Conservation (phyloP, 2,113 vertebrate genomes). For the Phalacrocorax carbo region DNA sequence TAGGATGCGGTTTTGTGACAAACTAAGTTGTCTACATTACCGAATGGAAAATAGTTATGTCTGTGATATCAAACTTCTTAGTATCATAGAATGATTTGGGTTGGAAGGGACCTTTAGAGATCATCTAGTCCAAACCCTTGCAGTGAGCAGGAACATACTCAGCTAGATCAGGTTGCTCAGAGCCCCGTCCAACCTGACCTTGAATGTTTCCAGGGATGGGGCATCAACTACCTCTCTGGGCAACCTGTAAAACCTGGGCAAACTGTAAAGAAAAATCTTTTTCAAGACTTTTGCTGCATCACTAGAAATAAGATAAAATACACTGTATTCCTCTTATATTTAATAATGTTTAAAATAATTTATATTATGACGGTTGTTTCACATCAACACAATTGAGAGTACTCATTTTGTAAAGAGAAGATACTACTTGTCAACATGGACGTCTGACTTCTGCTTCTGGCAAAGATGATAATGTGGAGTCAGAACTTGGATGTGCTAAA, state of each 20-base stretch:
- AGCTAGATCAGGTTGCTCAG: no score
- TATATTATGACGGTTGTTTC: neutral
- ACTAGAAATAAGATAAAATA: neutral
- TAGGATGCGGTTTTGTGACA: neutral
- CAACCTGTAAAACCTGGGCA: no score
- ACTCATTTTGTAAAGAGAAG: neutral
- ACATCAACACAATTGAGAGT: neutral
- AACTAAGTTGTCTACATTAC: neutral
- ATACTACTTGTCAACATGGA: neutral
- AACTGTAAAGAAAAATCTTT: neutral
- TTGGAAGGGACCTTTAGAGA: no score
- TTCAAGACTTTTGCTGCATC: neutral
- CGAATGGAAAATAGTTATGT: neutral
- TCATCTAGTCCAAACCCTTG: no score
- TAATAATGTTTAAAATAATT: neutral
- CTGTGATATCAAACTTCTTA: neutral
- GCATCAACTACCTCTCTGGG: no score
- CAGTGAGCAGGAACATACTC: no score
- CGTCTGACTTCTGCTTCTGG: neutral
- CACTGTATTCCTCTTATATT: neutral
- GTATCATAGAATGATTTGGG: no score
- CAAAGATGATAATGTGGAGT: neutral
- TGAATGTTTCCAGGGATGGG: no score
- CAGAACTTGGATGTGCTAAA: neutral
- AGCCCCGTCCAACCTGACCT: no score